Percentiles rank a stretch among this genome's conserved stretches.
These are phyloP conservation scores for Pygmarrhopalites habei DNA, from an alignment of 1,140 invertebrate genomes.

Conservation along the genomic window DNA sequence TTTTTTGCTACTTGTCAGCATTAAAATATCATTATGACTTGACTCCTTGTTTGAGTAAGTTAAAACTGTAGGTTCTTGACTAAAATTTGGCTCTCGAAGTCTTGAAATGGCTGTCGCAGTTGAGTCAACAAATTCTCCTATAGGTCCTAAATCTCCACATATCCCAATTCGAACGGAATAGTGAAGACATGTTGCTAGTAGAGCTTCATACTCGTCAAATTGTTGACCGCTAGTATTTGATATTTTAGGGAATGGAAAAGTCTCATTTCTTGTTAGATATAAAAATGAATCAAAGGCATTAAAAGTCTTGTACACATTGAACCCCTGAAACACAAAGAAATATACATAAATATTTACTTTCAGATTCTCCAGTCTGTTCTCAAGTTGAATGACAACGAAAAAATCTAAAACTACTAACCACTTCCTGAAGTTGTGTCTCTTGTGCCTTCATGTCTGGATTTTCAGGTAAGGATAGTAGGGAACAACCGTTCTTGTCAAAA, in stretches of 20 bases:
- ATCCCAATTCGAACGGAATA: conserved; percentile 33
- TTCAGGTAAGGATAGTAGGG: conserved; percentile 20
- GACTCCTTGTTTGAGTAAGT: too few species aligned
- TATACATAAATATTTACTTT: too few species aligned
- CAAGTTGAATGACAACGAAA: too few species aligned
- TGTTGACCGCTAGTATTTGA: conserved; percentile 17
- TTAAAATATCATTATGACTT: too few species aligned
- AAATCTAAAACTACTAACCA: too few species aligned
- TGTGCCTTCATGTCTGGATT: conserved; percentile 17
- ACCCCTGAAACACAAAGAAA: conserved; percentile 27
- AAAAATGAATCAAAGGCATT: conserved; percentile 38
- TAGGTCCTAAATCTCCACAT: not conserved
- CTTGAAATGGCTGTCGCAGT: too few species aligned
- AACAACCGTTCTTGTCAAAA: conserved; percentile 35
- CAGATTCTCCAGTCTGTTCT: too few species aligned
- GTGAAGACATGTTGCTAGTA: conserved; percentile 37
- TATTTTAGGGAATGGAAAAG: conserved; percentile 6
- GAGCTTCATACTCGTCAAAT: conserved; percentile 38
- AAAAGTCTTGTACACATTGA: conserved; percentile 16
- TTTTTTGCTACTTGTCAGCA: too few species aligned
- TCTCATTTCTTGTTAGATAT: conserved; percentile 18
- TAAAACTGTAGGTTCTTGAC: too few species aligned
- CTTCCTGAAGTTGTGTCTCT: conserved; percentile 19
- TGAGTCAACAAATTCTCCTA: too few species aligned
- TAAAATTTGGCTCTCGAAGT: too few species aligned